Evolutionary conservation across 2,888 invertebrate genomes (phyloP), one percentile per base, ranked within the genome.

Genomic region (Prosapia bicincta): DNA sequence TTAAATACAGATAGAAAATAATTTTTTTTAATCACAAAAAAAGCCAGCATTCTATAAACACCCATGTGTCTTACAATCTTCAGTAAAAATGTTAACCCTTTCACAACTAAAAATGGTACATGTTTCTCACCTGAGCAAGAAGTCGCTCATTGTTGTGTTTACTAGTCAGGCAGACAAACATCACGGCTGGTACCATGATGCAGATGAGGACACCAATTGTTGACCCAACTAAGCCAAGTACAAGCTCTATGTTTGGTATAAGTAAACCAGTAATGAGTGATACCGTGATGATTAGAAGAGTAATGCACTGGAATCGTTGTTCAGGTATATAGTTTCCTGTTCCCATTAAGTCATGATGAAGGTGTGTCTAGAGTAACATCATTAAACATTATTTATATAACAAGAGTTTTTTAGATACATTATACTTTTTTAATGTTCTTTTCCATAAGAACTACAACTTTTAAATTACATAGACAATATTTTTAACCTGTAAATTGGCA

Each of bases 181-280:
- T 94, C 0, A 94, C 89, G 0, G 97, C 94, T 0, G 99, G 99
- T 82, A 98, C 94, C 82, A 98, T 92, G 38, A 97, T 90, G 82
- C 98, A 98, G 80, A 99, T 93, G 80, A 96, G 89, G 15, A 96
- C 93, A 0, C 99, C 99, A 81, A 98, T 96, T 0, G 98, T 98
- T 0, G 98, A 96, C 0, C 99, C 99, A 43, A 97, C 92, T 38
- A 99, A 86, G 0, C 98, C 98, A 76, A 99, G 89, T 74, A 99
- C 95, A 81, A 98, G 89, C 86, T 99, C 96, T 76, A 96, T 95
- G 83, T 96, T 97, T 20, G 99, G 99, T 81, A 98, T 91, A 79
- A 96, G 84, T 71, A 99, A 89, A 15, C 96, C 97, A 75, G 93
- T 89, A 76, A 91, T 85, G 71, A 98, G 87, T 0, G 97, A 92